Conservation (phyloP, 2,797 vertebrate genomes). For the Cyclopterus lumpus region DNA sequence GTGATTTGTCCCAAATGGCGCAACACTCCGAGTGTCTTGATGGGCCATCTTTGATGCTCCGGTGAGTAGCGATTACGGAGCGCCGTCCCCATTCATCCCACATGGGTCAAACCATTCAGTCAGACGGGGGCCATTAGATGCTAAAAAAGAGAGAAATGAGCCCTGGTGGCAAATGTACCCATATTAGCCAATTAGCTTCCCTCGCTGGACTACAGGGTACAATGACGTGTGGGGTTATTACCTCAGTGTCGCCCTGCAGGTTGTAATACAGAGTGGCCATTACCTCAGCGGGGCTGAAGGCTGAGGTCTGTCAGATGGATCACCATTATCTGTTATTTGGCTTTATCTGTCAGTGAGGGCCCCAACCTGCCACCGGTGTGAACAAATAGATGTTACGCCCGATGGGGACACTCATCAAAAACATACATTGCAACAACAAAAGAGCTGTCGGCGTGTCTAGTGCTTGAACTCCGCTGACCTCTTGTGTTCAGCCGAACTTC, state of each 20-base stretch:
- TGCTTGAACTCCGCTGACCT: background rate
- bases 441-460: background rate
- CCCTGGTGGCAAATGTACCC: conserved; percentile 53
- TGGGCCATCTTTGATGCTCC: conserved; percentile 51
- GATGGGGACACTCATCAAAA: background rate
- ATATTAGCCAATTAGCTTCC: conserved; percentile 65
- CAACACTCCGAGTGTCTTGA: conserved; percentile 40
- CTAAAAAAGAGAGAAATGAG: conserved; percentile 44
- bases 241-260: conserved; percentile 55
- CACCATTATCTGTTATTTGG: conserved; percentile 65
- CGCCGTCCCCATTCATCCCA: conserved; percentile 29
- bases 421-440: no score
- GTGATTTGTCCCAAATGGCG: conserved; percentile 35
- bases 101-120: conserved; percentile 54
- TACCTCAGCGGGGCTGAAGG: conserved; percentile 42
- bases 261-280: conserved; percentile 52
- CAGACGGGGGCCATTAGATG: conserved; percentile 29
- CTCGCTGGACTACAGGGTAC: conserved; percentile 35
- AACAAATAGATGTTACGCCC: conserved; percentile 14
- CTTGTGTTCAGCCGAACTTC: background rate
- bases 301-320: conserved; percentile 54
- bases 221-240: conserved; percentile 58
- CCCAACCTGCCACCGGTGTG: conserved; percentile 9
- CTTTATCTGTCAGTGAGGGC: conserved; percentile 33
- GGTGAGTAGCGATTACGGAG: conserved; percentile 42